Evolutionary conservation across 2,797 vertebrate genomes (phyloP), one percentile per base, ranked within the genome.

Genomic region (Holocentrus rufus): DNA sequence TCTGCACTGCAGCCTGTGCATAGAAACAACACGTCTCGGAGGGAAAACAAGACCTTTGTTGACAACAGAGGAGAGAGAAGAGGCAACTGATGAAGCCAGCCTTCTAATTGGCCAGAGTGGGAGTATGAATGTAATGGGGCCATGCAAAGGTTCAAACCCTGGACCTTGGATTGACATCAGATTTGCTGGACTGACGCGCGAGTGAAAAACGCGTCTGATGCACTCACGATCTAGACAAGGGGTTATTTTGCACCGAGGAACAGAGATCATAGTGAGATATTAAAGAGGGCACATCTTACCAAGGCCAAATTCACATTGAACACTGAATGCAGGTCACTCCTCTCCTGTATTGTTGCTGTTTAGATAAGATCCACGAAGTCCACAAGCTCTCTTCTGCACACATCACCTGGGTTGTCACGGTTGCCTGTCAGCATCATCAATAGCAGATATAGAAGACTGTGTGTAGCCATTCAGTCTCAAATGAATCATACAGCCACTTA

Each of bases 11-110:
- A 72, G 77, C 80, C 81, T 89, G 77, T 75, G 72, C 82, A 76
- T 90, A 71, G 87, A 91, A 83, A 91, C 86, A 57, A 60, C 62
- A 58, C 52, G 86, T 87, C 89, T 89, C 91, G 0, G 64, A 83
- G 88, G 90, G 72, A 72, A 87, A 87, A 61, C 74, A 2, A 61
- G 65, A 61, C 61, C 72, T 85, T 83, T 91, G 89, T 91, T 91
- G 89, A 90, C 86, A 79, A 70, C 77, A 60, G 77, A 25, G 65
- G 23, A 75, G 77, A 67, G 79, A 69, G 61, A 62, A 54, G 31
- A 81, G 44, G 64, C 56, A 71, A 77, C 71, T 69, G 80, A 87
- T 81, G 78, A 89, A 83, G 81, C 67, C 75, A 76, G 42, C 66
- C 36, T 23, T 69, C 23, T 70, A 36, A 69, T 63, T 61, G 64